Percentiles rank a stretch among this genome's conserved stretches.
Conservation (phyloP, 2,888 invertebrate genomes). For the Epinotia bilunana region DNA sequence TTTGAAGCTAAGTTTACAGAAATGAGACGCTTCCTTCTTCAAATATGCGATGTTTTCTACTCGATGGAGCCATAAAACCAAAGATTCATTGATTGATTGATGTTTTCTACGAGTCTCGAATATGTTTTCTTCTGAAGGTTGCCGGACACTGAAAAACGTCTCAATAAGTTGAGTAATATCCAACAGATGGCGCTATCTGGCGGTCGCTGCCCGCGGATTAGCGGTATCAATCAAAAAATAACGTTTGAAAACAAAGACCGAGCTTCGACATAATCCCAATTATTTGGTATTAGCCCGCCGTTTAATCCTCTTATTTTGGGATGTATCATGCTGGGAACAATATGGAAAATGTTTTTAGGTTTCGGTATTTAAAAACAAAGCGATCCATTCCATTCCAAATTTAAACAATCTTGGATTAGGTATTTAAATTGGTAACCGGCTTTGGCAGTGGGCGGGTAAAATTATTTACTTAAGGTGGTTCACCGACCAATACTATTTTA, state of each 20-base stretch:
- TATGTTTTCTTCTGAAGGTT: neutral
- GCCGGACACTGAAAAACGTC: constrained; percentile 20
- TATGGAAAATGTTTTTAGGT: constrained; percentile 28
- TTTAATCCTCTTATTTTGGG: constrained; percentile 49
- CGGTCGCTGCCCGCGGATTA: constrained; percentile 24
- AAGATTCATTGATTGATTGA: too few relatives aligned
- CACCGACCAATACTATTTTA: too few relatives aligned
- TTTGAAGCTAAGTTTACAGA: constrained; percentile 4
- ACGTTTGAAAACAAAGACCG: constrained; percentile 29
- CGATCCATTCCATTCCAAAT: neutral
- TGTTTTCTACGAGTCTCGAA: neutral
- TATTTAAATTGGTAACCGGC: neutral
- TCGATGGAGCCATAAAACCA: too few relatives aligned
- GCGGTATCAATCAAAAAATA: constrained; percentile 36
- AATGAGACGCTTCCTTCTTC: too few relatives aligned
- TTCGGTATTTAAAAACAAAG: constrained; percentile 30
- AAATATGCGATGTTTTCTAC: too few relatives aligned
- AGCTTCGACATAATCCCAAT: constrained; percentile 47
- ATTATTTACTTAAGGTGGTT: too few relatives aligned
- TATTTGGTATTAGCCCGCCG: constrained; percentile 48
- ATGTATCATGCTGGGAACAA: constrained; percentile 37
- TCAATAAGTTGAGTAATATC: neutral
- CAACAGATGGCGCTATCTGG: constrained; percentile 25
- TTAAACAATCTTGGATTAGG: neutral
- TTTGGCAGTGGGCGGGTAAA: too few relatives aligned